A percentile compares a stretch with the other conserved stretches of the same genome.
Evolutionary conservation across 2,888 invertebrate genomes (phyloP).

Genomic region (Hartigia nigra): DNA sequence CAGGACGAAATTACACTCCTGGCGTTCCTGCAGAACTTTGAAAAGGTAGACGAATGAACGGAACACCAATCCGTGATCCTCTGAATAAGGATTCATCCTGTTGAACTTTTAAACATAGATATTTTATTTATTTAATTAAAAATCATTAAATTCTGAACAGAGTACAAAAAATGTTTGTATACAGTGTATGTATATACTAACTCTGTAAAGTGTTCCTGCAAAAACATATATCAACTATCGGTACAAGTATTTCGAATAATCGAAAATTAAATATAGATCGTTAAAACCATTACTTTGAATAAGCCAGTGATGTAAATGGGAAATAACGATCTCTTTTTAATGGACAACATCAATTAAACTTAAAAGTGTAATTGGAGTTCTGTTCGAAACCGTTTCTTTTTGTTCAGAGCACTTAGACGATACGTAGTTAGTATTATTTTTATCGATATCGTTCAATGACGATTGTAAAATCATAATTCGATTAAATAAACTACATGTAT

Average conservation of each 20-base stretch:
- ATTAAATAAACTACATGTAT: slow-evolving; percentile 36
- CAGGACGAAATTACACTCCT: slow-evolving; percentile 83
- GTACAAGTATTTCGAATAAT: not conserved
- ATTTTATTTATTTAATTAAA: not conserved
- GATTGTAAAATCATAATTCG: not conserved
- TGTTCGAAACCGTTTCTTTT: not conserved
- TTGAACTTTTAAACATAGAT: slow-evolving; percentile 69
- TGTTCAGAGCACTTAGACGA: not conserved
- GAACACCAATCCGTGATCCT: slow-evolving; percentile 88
- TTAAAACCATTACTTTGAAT: too few relatives aligned
- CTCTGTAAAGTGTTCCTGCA: too few relatives aligned
- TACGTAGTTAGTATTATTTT: not conserved
- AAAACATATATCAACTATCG: not conserved
- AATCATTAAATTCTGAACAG: not conserved
- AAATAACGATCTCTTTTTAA: not conserved
- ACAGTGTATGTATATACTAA: too few relatives aligned
- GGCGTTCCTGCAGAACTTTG: slow-evolving; percentile 80
- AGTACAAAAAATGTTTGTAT: not conserved
- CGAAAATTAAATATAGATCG: too few relatives aligned
- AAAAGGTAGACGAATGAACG: slow-evolving; percentile 92
- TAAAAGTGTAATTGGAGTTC: not conserved
- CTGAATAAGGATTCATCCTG: slow-evolving; percentile 74
- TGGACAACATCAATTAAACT: not conserved
- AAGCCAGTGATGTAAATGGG: not conserved
- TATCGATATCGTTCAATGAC: not conserved